Percentiles rank a stretch among this genome's conserved stretches.
phyloP scores from a whole-genome alignment of 53 echinoderm and acorn worm genomes.

The Holothuria leucospilota region DNA sequence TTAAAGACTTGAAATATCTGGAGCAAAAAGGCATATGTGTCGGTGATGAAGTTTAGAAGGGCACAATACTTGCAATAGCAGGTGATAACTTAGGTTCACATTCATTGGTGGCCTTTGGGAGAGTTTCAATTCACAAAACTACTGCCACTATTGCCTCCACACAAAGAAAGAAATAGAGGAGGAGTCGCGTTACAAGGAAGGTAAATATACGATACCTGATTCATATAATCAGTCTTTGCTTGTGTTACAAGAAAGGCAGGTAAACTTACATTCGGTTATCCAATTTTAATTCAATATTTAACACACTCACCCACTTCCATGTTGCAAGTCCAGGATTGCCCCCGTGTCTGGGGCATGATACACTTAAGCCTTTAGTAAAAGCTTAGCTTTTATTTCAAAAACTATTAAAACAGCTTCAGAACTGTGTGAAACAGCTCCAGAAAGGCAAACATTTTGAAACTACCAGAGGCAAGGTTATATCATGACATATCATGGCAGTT shows the following conservation, averaged over 20 bases:
- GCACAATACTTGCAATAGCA: conserved; percentile 54
- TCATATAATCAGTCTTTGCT: conserved; percentile 47
- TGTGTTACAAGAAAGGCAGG: conserved; percentile 26
- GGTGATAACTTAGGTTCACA: conserved; percentile 76
- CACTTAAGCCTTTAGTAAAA: no score
- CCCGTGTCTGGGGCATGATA: conserved; percentile 76
- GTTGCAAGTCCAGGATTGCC: conserved; percentile 68
- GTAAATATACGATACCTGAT: conserved; percentile 63
- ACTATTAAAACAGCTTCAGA: no score
- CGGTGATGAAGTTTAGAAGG: conserved; percentile 29
- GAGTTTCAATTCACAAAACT: conserved; percentile 62
- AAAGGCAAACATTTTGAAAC: not conserved
- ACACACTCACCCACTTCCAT: conserved; percentile 67
- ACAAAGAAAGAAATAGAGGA: conserved; percentile 55
- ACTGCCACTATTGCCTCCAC: conserved; percentile 58
- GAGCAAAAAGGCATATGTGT: conserved; percentile 57
- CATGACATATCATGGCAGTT: no score
- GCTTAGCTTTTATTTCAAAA: no score
- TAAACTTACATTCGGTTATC: conserved; percentile 35
- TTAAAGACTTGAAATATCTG: conserved; percentile 56
- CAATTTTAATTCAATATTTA: conserved; percentile 77
- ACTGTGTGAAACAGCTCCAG: no score
- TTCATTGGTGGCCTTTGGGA: conserved; percentile 71
- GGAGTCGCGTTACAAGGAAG: conserved; percentile 59
- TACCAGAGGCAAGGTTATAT: no score